Evolutionary conservation across 2,113 vertebrate species (phyloP), one percentile per base, ranked within the genome.

Genomic region (Platichthys flesus): DNA sequence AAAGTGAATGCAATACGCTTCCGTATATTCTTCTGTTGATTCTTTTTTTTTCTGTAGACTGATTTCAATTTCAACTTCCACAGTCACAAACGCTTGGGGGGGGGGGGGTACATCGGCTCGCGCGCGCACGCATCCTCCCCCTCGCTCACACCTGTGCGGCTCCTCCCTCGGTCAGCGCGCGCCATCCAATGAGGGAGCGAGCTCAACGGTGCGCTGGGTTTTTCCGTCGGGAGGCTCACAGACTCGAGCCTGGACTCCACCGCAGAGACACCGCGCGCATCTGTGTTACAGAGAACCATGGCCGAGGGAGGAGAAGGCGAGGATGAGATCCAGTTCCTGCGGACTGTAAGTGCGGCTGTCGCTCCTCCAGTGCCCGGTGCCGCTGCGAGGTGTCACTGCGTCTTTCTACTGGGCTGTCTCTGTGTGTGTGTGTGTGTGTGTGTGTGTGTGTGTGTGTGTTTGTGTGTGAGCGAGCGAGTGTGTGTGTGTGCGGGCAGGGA

Each of bases 281-380:
- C 70, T 61, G 68, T 4, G 76, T 62, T 57, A 52, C 59, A 9
- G 60, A 47, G 18, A 47, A 90, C 94, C 93, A 97, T 97, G 96
- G 95, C 96, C 65, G 96, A 96, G 67, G 94, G 84, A 89, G 96
- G 94, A 81, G 96, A 97, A 69, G 95, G 95, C 75, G 96, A 97
- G 88, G 96, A 97, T 67, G 96, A 97, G 88, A 96, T 96, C 85
- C 96, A 97, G 92, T 97, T 97, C 90, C 90, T 97, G 84, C 91
- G 96, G 62, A 97, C 96, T 76, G 96, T 97, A 93, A 96, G 96
- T 91, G 56, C 7, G 31, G 6, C 23, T 18, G 45, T 10, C 28
- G 3, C 6, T 8, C 56, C 23, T 18, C 2, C 8, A 20, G 15
- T 40, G 20, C 52, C 1, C 8, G 24, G 24, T 15, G 0, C 24